Percentiles rank a stretch among this genome's conserved stretches.
phyloP scores from a whole-genome alignment of 1,140 invertebrate species.

The Bursaphelenchus mucronatus region DNA sequence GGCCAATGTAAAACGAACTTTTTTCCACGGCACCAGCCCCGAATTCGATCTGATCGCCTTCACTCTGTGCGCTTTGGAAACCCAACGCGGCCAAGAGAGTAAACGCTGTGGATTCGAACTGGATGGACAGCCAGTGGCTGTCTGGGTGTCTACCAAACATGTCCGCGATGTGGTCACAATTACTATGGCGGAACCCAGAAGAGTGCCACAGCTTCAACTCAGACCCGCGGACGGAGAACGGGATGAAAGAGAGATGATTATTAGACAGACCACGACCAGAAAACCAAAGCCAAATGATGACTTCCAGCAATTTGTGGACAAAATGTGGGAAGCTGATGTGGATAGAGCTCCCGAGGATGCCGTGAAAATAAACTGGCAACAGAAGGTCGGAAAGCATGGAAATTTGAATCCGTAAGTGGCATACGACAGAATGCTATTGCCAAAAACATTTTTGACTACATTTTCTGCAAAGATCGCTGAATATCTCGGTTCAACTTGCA shows the following conservation, averaged over 20 bases:
- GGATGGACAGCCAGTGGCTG: background rate
- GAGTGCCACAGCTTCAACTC: background rate
- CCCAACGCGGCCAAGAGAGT: background rate
- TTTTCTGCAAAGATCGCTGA: no score
- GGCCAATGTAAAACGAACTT: constrained; percentile 9
- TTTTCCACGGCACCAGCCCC: constrained; percentile 12
- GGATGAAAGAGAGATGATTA: background rate
- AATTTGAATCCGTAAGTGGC: constrained; percentile 12
- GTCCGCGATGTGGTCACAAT: constrained; percentile 15
- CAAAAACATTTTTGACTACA: no score
- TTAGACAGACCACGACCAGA: constrained; percentile 2
- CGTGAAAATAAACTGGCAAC: constrained; percentile 25
- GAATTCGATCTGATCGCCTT: constrained; percentile 21
- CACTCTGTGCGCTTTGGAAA: constrained; percentile 20
- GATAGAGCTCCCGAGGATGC: constrained; percentile 18
- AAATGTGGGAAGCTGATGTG: constrained; percentile 48
- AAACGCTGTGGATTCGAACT: constrained; percentile 17
- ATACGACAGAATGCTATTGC: no score
- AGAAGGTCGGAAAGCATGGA: constrained; percentile 22
- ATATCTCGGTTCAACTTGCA: no score
- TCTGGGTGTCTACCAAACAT: constrained; percentile 7
- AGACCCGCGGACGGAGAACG: background rate
- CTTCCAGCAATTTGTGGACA: constrained; percentile 38
- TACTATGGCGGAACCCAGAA: background rate
- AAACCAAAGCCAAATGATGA: constrained; percentile 30